Base-by-base conservation (phyloP, 1,140 invertebrate species). In the Scaptodrosophila lebanonensis region DNA sequence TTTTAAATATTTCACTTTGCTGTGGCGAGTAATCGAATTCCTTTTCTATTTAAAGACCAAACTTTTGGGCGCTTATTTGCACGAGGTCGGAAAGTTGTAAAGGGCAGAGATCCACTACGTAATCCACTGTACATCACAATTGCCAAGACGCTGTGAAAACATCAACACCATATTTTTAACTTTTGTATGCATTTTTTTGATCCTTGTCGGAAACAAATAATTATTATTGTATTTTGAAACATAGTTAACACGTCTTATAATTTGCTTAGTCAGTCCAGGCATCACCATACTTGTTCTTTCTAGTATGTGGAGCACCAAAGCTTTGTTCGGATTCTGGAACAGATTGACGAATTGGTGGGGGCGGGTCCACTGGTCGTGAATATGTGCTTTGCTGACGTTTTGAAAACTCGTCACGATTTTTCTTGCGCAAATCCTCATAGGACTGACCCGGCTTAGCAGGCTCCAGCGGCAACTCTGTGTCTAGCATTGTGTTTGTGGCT, bases 21-120 rank as follows among this genome's bases (percentile, higher is more conserved):
- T 20, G 5, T 9, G n/a, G 33, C 6, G 13, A 18, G 9, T 25
- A 33, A 22, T 12, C 40, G 11, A 35, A 33, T 53, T n/a, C 9
- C 36, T 42, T 40, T 56, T 58, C 57, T 76, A 71, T 91, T 56
- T 51, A 8, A 89, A 96, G 94, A 94, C 94, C 2, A 96, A 97
- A 88, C 85, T 96, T 29, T 89, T 97, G 59, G 95, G 93, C 13
- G 93, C 95, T 15, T 97, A 97, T 86, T 86, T 96, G 11, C 91
- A 92, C 70, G 95, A 97, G 89, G 90, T 95, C 11, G 90, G 84
- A 11, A 66, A 85, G 51, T 54, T 86, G 43, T 83, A 83, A 56
- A 15, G 3, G 2, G 11, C 27, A 48, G 38, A 22, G 33, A 30
- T 39, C 9, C 15, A 38, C 52, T 53, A 20, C 36, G 12, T 13